Percentiles rank a stretch among this genome's conserved stretches.
These are phyloP conservation scores for Acleris cristana DNA, from an alignment of 2,888 invertebrate genomes.

Conservation along the genomic window DNA sequence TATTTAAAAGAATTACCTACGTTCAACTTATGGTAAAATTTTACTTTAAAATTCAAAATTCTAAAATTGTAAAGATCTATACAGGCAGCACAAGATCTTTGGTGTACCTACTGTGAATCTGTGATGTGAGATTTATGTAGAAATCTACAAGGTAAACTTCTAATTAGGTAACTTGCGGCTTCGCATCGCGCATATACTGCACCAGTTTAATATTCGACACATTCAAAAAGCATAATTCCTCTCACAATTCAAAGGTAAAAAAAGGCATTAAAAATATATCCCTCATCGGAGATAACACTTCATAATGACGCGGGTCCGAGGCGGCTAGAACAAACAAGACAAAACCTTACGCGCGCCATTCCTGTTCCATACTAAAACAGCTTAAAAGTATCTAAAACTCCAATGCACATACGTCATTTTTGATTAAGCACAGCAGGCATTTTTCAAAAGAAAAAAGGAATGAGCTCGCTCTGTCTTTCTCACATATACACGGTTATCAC, in stretches of 20 bases:
- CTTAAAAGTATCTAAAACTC: neutral
- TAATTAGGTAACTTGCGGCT: neutral
- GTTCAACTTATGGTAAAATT: too few relatives aligned
- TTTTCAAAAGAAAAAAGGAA: conserved; percentile 54
- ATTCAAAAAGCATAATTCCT: conserved; percentile 81
- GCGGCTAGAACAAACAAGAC: conserved; percentile 81
- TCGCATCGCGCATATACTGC: conserved; percentile 53
- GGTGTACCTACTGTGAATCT: too few relatives aligned
- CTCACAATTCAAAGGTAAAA: conserved; percentile 65
- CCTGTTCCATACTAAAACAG: conserved; percentile 29
- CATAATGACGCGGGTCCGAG: conserved; percentile 81
- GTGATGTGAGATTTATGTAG: neutral
- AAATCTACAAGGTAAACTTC: neutral
- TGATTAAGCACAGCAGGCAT: neutral
- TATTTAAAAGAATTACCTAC: too few relatives aligned
- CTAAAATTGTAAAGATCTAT: too few relatives aligned
- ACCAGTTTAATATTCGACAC: conserved; percentile 64
- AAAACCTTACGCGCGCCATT: conserved; percentile 58
- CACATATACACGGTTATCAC: conserved; percentile 8
- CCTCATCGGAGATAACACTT: conserved; percentile 79
- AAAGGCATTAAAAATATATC: conserved; percentile 77
- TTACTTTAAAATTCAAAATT: too few relatives aligned
- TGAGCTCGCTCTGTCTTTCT: conserved; percentile 39
- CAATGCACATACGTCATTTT: conserved; percentile 8
- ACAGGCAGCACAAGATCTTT: too few relatives aligned